Evolutionary conservation across 2,888 invertebrate genomes (phyloP).

Genomic region (Zootermopsis nevadensis): DNA sequence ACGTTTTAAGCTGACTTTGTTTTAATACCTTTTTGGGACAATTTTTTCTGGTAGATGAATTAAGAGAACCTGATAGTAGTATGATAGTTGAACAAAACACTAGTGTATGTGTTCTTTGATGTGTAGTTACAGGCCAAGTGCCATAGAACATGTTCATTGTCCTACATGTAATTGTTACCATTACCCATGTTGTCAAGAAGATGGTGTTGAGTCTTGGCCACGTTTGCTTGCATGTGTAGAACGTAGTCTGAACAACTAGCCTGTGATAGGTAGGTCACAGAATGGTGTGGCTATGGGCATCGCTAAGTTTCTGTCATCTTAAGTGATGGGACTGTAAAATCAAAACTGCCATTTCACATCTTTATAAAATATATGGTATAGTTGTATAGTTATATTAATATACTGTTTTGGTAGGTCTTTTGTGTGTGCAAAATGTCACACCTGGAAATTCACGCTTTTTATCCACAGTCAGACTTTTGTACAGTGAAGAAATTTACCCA

Average conservation of each 20-base stretch:
- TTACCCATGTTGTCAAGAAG: background rate
- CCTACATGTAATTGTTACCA: too few relatives aligned
- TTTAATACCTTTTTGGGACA: background rate
- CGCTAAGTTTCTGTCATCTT: background rate
- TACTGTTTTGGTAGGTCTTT: slow-evolving; percentile 22
- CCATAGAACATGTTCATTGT: background rate
- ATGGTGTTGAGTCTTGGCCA: background rate
- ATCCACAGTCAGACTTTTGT: slow-evolving; percentile 21
- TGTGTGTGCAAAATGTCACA: slow-evolving; percentile 20
- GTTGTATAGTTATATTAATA: background rate
- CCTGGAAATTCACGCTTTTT: slow-evolving; percentile 6
- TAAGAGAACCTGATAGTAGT: background rate
- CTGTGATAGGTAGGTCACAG: background rate
- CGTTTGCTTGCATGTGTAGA: background rate
- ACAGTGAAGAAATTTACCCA: background rate
- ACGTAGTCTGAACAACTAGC: background rate
- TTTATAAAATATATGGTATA: slow-evolving; percentile 15
- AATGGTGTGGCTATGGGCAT: background rate
- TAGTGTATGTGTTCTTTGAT: too few relatives aligned
- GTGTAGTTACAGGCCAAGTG: background rate
- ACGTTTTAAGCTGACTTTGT: background rate
- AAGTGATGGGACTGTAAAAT: slow-evolving; percentile 11
- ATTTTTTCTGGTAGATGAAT: background rate
- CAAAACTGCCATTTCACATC: slow-evolving; percentile 38
- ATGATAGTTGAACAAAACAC: background rate